Base-by-base conservation (phyloP, 1,140 invertebrate species). In the Ephestia elutella region DNA sequence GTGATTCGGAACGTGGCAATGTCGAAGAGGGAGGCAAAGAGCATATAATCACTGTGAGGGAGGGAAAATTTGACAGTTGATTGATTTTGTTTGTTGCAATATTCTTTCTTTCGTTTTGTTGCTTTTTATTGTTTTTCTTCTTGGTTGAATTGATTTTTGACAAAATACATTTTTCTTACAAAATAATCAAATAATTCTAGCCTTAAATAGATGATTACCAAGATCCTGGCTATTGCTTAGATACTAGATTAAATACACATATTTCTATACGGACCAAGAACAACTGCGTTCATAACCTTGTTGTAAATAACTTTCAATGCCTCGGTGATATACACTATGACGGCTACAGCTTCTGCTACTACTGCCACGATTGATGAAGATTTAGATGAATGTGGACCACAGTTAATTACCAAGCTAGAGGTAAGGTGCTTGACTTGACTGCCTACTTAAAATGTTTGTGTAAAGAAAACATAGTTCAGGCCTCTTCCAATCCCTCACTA, bases 361-460 rank as follows among this genome's bases (percentile, higher is more conserved):
- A 86, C 87, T 54, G 80, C 82, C 48, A 73, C 77, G 18, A 71
- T 81, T 25, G 90, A 91, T 30, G 91, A 91, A 69, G 90, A 92
- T 56, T 76, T 79, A 20, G 91, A 92, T n/a, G 91, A 92, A 62
- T 90, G 82, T 82, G 92, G 92, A 68, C 91, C 92, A 59, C 90
- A 91, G 67, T 75, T 90, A 28, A 89, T 93, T 7, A 80, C 65
- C 48, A 92, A 92, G 86, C 75, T 93, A 60, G 92, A 93, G 82
- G 92, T 92, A 86, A 78, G 20, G 1, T 56, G 28, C 44, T 56
- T 25, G 19, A 48, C 35, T 54, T 38, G 18, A n/a, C 53, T 49
- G 32, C 30, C 4, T 21, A 21, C 5, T 54, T 5, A 49, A 49
- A 20, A 25, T 20, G n/a, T 49, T 57, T 49, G 49, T 49, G 15